Conservation (phyloP, 2,113 vertebrate genomes). For the Calyptommatus sinebrachiatus region DNA sequence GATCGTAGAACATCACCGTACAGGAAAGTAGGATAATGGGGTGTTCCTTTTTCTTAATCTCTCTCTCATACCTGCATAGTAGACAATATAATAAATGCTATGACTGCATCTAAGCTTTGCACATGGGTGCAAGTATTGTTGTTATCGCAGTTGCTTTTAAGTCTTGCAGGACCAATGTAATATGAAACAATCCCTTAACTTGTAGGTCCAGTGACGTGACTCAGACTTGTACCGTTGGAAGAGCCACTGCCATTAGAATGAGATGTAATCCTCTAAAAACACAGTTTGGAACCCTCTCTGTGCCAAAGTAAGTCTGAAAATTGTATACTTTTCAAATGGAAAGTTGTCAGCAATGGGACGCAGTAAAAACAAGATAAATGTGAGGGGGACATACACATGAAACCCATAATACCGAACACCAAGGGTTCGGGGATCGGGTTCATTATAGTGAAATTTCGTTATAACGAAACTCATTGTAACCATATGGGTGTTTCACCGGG, state of each 20-base stretch:
- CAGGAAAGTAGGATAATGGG: no score
- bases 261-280: slow-evolving; percentile 78
- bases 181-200: not conserved
- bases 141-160: not conserved
- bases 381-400: no score
- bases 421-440: no score
- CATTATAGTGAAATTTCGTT: no score
- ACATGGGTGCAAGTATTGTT: not conserved
- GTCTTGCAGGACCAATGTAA: not conserved
- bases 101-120: not conserved
- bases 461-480: no score
- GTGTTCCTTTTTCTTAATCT: no score
- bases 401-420: no score
- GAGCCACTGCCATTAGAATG: slow-evolving; percentile 82
- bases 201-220: slow-evolving; percentile 85
- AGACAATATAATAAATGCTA: not conserved
- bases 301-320: slow-evolving; percentile 76
- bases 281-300: slow-evolving; percentile 63
- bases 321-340: not conserved
- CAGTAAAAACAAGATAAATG: not conserved
- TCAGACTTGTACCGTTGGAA: slow-evolving; percentile 83
- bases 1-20: no score
- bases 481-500: no score
- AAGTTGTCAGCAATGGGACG: not conserved
- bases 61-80: not conserved